Percentiles rank a stretch among this genome's conserved stretches.
phyloP scores from a whole-genome alignment of 2,113 vertebrate species.

The Ophiodon elongatus region DNA sequence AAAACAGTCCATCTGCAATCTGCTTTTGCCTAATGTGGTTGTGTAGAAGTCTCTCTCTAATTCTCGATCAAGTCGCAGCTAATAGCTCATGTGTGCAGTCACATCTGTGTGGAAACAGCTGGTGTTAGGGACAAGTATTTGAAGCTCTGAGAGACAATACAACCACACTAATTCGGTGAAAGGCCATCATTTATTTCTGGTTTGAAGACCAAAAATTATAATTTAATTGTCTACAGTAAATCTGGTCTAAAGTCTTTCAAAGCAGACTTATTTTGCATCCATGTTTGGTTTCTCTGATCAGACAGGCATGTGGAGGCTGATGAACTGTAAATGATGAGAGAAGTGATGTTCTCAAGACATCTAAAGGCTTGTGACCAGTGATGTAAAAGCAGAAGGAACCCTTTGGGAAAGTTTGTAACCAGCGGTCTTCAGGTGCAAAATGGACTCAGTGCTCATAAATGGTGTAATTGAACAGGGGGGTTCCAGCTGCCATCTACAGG shows the following conservation, averaged over 20 bases:
- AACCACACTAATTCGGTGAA: slow-evolving; percentile 24
- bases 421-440: slow-evolving; percentile 22
- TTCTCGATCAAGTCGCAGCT: slow-evolving; percentile 12
- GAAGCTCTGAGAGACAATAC: slow-evolving; percentile 33
- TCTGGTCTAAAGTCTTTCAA: slow-evolving; percentile 22
- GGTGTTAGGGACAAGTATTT: slow-evolving; percentile 31
- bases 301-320: not conserved
- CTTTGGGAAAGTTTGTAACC: slow-evolving; percentile 28
- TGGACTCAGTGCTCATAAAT: slow-evolving; percentile 59
- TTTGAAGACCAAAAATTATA: slow-evolving; percentile 30
- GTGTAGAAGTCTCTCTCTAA: not conserved
- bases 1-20: slow-evolving; percentile 9
- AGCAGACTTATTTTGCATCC: not conserved
- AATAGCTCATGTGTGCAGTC: not conserved
- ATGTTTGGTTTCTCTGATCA: slow-evolving; percentile 11
- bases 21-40: not conserved
- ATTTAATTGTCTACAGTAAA: slow-evolving; percentile 8
- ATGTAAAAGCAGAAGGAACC: slow-evolving; percentile 24
- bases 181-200: slow-evolving; percentile 27
- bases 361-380: not conserved
- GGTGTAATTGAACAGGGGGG: slow-evolving; percentile 30
- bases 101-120: slow-evolving; percentile 64
- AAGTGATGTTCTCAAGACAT: not conserved
- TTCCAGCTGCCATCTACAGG: slow-evolving; percentile 44
- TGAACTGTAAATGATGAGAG: slow-evolving; percentile 13